These are phyloP conservation scores for Shinisaurus crocodilurus DNA, from an alignment of 2,113 vertebrate species.

Conservation along the genomic window DNA sequence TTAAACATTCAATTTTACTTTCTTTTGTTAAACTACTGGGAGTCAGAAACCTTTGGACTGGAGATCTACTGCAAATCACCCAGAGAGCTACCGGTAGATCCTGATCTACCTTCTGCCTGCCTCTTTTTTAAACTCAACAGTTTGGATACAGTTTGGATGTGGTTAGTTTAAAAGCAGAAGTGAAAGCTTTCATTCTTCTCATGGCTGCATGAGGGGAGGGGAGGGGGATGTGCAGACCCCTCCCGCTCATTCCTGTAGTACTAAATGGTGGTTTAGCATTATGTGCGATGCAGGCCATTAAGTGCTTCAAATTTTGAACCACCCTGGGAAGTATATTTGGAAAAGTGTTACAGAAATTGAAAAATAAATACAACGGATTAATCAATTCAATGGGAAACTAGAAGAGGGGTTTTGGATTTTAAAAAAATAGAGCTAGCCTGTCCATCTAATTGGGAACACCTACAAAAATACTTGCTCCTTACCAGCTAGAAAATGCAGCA, in stretches of 20 bases:
- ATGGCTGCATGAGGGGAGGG: background rate
- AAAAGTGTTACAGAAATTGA: background rate
- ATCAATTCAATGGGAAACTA: background rate
- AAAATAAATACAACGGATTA: background rate
- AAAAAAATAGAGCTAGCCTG: constrained; percentile 52
- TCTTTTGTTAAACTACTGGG: too few relatives aligned
- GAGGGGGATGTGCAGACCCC: background rate
- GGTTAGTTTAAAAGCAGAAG: background rate
- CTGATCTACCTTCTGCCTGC: too few relatives aligned
- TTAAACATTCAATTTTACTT: too few relatives aligned
- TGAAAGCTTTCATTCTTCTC: background rate
- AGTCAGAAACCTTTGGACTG: too few relatives aligned
- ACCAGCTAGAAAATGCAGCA: constrained; percentile 63
- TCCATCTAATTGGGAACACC: constrained; percentile 68
- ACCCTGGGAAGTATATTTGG: background rate
- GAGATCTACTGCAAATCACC: too few relatives aligned
- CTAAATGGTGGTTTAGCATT: background rate
- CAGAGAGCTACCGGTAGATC: too few relatives aligned
- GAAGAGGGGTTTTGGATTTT: background rate
- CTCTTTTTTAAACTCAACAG: too few relatives aligned
- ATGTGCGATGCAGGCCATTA: background rate
- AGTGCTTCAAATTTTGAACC: background rate
- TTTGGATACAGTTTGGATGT: background rate
- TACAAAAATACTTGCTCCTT: constrained; percentile 69
- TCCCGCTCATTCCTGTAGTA: background rate